phyloP scores from a whole-genome alignment of 2,888 invertebrate genomes.

The Cetonia aurata region DNA sequence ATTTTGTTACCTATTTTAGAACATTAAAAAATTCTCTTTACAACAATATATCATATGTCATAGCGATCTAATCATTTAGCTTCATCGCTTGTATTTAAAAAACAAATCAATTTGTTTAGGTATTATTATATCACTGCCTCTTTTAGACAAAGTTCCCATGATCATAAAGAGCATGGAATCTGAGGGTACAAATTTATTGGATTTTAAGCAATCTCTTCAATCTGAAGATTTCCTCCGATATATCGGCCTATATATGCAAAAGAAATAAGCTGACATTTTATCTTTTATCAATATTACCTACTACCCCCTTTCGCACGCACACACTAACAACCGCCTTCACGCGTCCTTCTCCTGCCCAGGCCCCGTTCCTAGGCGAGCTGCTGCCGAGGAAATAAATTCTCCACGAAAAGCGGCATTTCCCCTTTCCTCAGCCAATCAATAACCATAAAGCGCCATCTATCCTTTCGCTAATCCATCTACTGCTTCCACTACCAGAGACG shows the following conservation, averaged over 20 bases:
- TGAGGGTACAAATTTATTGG: too few species aligned
- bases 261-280: conserved; percentile 18
- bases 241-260: not conserved
- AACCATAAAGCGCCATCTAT: conserved; percentile 41
- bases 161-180: too few species aligned
- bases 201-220: too few species aligned
- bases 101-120: too few species aligned
- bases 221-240: too few species aligned
- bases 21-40: too few species aligned
- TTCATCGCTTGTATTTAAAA: too few species aligned
- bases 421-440: conserved; percentile 38
- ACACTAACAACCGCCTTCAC: not conserved
- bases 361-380: not conserved
- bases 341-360: not conserved
- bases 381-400: conserved; percentile 35
- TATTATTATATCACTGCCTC: too few species aligned
- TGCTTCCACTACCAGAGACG: conserved; percentile 3
- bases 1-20: too few species aligned
- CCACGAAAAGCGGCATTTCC: conserved; percentile 30
- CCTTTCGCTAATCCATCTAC: conserved; percentile 38
- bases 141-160: too few species aligned
- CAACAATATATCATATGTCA: too few species aligned
- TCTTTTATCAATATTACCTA: not conserved
- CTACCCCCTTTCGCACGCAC: not conserved
- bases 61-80: too few species aligned